These are phyloP conservation scores for Pasiphila rectangulata DNA, from an alignment of 2,888 invertebrate species.

Conservation along the genomic window DNA sequence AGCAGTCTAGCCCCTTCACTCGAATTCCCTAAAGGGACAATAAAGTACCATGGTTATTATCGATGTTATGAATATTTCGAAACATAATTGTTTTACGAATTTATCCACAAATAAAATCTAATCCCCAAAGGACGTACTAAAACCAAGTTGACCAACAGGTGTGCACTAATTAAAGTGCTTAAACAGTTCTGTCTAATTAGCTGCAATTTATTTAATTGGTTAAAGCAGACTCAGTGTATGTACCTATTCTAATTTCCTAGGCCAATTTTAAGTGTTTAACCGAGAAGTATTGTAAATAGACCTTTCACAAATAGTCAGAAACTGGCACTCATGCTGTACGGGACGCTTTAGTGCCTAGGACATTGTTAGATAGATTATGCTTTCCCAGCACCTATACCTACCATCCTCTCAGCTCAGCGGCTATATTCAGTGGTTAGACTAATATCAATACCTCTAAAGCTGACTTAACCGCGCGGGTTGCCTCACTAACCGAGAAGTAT, in stretches of 20 bases:
- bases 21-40: not conserved
- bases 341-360: too few species aligned
- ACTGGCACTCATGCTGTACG: too few species aligned
- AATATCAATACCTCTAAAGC: too few species aligned
- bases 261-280: conserved; percentile 1
- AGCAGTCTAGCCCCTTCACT: not conserved
- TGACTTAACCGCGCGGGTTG: too few species aligned
- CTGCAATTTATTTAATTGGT: conserved; percentile 18
- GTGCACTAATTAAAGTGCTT: conserved; percentile 13
- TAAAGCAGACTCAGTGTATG: conserved; percentile 9
- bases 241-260: conserved; percentile 9
- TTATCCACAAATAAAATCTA: not conserved
- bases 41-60: not conserved
- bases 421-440: too few species aligned
- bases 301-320: too few species aligned
- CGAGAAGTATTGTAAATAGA: not conserved
- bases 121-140: conserved; percentile 3
- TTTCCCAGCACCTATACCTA: too few species aligned
- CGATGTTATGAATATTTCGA: conserved; percentile 5
- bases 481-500: too few species aligned
- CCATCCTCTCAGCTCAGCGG: too few species aligned
- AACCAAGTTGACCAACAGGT: conserved; percentile 12
- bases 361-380: too few species aligned
- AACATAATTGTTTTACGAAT: conserved; percentile 11
- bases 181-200: conserved; percentile 20